Evolutionary conservation across 92 coral and sea anemone genomes (phyloP).

Genomic region (Micromussa lordhowensis): DNA sequence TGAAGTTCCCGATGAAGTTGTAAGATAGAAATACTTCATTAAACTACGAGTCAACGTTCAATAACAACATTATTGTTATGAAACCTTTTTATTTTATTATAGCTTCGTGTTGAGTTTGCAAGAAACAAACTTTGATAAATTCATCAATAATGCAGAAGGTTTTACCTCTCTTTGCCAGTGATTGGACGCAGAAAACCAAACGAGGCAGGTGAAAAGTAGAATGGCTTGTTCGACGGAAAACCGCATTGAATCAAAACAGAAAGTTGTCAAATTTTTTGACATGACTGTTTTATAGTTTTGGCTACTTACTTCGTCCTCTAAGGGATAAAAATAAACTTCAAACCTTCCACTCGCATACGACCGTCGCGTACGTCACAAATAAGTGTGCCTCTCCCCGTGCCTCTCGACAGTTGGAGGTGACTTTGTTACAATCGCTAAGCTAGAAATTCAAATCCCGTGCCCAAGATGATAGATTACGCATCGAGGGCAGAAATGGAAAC

Average conservation of each 20-base stretch:
- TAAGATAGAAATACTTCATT: background rate
- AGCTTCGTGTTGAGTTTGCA: background rate
- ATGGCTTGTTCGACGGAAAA: background rate
- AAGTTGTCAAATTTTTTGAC: background rate
- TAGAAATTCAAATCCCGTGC: no score
- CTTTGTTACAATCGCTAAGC: no score
- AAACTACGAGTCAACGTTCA: constrained; percentile 1
- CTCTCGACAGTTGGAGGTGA: no score
- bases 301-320: background rate
- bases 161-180: background rate
- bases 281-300: background rate
- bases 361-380: no score
- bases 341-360: no score
- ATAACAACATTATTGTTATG: background rate
- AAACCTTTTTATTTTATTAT: background rate
- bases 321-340: no score
- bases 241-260: background rate
- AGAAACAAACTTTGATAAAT: constrained; percentile 19
- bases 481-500: no score
- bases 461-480: no score
- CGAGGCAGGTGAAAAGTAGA: constrained; percentile 17
- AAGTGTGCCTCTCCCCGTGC: no score
- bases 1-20: background rate
- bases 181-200: constrained; percentile 3
- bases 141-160: constrained; percentile 10